A percentile compares a stretch with the other conserved stretches of the same genome.
phyloP scores from a whole-genome alignment of 2,888 invertebrate species.

The Drosophila merina region DNA sequence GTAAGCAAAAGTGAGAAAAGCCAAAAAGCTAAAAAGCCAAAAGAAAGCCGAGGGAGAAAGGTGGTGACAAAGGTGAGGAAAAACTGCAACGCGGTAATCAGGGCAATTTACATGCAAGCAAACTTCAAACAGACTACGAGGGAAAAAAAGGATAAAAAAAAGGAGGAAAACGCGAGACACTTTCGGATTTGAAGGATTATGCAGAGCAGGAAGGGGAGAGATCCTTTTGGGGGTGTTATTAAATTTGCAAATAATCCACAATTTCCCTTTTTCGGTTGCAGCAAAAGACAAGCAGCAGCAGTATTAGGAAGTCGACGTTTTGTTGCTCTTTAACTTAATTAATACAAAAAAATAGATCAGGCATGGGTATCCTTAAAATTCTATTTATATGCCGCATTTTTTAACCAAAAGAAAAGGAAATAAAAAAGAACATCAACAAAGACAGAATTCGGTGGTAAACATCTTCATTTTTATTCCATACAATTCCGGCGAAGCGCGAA shows the following conservation, averaged over 20 bases:
- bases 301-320: not conserved
- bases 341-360: not conserved
- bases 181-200: constrained; percentile 22
- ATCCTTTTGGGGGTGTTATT: constrained; percentile 46
- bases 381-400: not conserved
- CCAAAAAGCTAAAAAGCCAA: not conserved
- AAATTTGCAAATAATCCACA: constrained; percentile 70
- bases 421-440: constrained; percentile 3
- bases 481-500: constrained; percentile 44
- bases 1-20: constrained; percentile 57
- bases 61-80: constrained; percentile 20
- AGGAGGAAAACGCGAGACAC: constrained; percentile 3
- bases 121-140: constrained; percentile 67
- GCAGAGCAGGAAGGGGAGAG: constrained; percentile 10
- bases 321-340: not conserved
- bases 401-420: not conserved
- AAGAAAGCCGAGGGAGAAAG: not conserved
- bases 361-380: not conserved
- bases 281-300: constrained; percentile 54
- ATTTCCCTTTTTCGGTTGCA: constrained; percentile 49
- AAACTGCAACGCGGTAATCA: constrained; percentile 75
- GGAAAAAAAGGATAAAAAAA: not conserved
- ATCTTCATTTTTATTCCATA: constrained; percentile 74
- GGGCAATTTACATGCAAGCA: constrained; percentile 76
- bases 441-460: constrained; percentile 56